These are phyloP conservation scores for Ochropleura leucogaster DNA, from an alignment of 2,888 invertebrate species.

Conservation along the genomic window DNA sequence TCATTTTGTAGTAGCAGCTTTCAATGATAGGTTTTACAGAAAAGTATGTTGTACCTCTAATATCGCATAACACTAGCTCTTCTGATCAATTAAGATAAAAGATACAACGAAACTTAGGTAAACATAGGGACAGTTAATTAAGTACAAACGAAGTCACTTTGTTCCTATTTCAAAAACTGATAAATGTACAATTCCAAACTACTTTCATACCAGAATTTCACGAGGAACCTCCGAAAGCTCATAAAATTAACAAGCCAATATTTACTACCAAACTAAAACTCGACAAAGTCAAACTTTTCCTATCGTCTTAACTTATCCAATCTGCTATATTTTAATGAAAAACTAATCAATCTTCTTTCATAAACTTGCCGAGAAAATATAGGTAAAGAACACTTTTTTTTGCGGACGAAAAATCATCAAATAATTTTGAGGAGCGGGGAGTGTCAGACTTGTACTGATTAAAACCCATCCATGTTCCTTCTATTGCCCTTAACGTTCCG, in stretches of 20 bases:
- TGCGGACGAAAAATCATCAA: too few relatives aligned
- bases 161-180: constrained; percentile 16
- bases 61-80: not conserved
- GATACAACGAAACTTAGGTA: not conserved
- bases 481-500: too few relatives aligned
- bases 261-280: constrained; percentile 24
- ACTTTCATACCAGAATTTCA: constrained; percentile 1
- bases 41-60: not conserved
- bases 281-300: constrained; percentile 12
- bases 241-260: constrained; percentile 43
- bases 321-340: constrained; percentile 23
- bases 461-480: too few relatives aligned
- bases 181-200: constrained; percentile 27
- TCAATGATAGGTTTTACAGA: not conserved
- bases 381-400: too few relatives aligned
- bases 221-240: constrained; percentile 14
- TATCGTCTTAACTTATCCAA: constrained; percentile 40
- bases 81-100: not conserved
- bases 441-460: too few relatives aligned
- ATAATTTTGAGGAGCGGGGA: too few relatives aligned
- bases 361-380: constrained; percentile 23
- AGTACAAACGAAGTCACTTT: constrained; percentile 15
- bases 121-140: constrained; percentile 3
- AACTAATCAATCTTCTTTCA: constrained; percentile 22
- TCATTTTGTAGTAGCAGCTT: not conserved